Evolutionary conservation across 2,797 vertebrate genomes (phyloP).

Genomic region (Pangasius larnaudii): DNA sequence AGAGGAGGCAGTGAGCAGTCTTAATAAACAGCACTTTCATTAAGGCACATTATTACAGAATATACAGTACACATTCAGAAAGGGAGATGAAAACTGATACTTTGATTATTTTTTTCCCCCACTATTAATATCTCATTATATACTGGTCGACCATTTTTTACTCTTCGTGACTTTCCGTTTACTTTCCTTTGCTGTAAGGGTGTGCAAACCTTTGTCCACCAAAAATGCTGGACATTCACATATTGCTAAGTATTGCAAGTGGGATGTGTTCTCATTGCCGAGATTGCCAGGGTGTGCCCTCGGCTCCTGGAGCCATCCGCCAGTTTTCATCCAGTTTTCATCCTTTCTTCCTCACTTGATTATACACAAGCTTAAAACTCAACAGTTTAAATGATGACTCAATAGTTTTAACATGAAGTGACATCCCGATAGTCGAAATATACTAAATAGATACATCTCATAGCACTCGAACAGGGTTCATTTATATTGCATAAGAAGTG

Average conservation of each 20-base stretch:
- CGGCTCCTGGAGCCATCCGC: conserved; percentile 1
- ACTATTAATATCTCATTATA: too few species aligned
- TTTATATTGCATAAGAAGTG: background rate
- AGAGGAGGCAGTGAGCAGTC: background rate
- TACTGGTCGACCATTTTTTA: background rate
- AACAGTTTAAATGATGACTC: too few species aligned
- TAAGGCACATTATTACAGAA: background rate
- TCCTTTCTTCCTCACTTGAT: background rate
- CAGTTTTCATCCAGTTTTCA: background rate
- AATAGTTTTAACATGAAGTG: background rate
- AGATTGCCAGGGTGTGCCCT: conserved; percentile 9
- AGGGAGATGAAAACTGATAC: background rate
- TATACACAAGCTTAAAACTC: background rate
- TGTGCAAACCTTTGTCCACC: background rate
- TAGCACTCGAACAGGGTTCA: background rate
- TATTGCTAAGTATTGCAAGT: background rate
- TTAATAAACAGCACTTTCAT: conserved; percentile 11
- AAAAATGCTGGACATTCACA: background rate
- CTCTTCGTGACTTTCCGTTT: background rate
- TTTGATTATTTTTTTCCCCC: background rate
- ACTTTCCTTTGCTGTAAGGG: background rate
- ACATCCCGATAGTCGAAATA: background rate
- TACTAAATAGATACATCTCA: background rate
- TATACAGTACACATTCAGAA: background rate
- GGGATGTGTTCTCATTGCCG: background rate